phyloP scores from a whole-genome alignment of 1,140 invertebrate genomes.

The Andrena cerasifolii region DNA sequence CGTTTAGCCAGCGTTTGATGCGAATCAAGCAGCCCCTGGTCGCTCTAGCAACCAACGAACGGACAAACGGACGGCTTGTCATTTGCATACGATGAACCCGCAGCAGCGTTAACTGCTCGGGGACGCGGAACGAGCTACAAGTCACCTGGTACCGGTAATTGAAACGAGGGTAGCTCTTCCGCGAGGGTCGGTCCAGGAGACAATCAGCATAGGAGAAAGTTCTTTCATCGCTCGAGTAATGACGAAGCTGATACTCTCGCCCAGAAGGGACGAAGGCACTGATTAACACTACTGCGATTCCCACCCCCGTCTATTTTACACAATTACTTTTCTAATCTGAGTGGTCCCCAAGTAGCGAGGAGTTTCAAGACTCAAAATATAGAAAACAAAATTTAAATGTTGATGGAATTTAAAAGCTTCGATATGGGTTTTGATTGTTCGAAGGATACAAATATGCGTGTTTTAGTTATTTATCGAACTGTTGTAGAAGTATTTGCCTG shows the following conservation, averaged over 20 bases:
- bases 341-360: no score
- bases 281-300: conserved; percentile 37
- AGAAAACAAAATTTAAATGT: not conserved
- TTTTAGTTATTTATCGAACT: not conserved
- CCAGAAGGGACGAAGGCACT: conserved; percentile 9
- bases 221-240: conserved; percentile 55
- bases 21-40: conserved; percentile 53
- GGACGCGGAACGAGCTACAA: conserved; percentile 74
- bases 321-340: not conserved
- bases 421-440: no score
- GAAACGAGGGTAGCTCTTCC: conserved; percentile 73
- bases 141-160: conserved; percentile 75
- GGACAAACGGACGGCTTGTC: conserved; percentile 68
- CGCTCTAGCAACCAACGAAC: conserved; percentile 48
- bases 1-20: conserved; percentile 63
- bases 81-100: conserved; percentile 75
- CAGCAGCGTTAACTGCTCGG: conserved; percentile 72
- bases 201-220: conserved; percentile 62
- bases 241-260: conserved; percentile 23
- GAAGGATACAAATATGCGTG: no score
- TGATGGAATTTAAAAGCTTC: not conserved
- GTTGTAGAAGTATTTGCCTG: not conserved
- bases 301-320: not conserved
- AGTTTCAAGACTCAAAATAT: no score
- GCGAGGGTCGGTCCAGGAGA: conserved; percentile 63